Evolutionary conservation across 2,797 vertebrate species (phyloP).

Genomic region (Lepilemur septentrionalis): DNA sequence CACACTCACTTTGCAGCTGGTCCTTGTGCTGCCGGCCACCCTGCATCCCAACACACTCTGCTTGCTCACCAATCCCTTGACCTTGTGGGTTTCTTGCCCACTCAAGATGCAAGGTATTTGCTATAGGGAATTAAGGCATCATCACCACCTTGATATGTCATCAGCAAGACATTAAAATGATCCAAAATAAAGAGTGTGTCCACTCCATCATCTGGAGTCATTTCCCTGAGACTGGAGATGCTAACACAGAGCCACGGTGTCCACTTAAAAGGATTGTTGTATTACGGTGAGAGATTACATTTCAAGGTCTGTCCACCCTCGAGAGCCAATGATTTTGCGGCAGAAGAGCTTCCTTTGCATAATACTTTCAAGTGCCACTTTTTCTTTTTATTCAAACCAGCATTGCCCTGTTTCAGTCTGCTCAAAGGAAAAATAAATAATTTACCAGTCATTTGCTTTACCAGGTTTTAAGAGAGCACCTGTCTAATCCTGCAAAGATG

Average conservation of each 20-base stretch:
- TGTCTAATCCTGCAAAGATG: neutral
- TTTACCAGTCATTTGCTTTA: neutral
- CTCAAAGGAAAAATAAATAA: neutral
- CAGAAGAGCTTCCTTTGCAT: neutral
- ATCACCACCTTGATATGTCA: neutral
- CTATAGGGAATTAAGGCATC: neutral
- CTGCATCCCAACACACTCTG: neutral
- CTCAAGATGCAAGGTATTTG: neutral
- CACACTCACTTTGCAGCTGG: neutral
- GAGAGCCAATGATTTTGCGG: neutral
- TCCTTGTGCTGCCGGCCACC: neutral
- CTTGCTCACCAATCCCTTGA: neutral
- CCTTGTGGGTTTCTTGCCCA: neutral
- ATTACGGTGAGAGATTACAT: neutral
- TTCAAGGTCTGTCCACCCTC: neutral
- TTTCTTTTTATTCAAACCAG: neutral
- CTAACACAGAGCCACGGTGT: neutral
- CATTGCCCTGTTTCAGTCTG: neutral
- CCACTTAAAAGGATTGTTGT: neutral
- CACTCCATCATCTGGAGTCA: neutral
- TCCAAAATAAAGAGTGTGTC: neutral
- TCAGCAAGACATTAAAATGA: neutral
- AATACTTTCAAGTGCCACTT: neutral
- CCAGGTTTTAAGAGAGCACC: neutral
- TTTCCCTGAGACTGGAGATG: neutral